Percentiles rank a stretch among this genome's conserved stretches.
These are phyloP conservation scores for Hyles lineata DNA, from an alignment of 2,888 invertebrate genomes.

Conservation along the genomic window DNA sequence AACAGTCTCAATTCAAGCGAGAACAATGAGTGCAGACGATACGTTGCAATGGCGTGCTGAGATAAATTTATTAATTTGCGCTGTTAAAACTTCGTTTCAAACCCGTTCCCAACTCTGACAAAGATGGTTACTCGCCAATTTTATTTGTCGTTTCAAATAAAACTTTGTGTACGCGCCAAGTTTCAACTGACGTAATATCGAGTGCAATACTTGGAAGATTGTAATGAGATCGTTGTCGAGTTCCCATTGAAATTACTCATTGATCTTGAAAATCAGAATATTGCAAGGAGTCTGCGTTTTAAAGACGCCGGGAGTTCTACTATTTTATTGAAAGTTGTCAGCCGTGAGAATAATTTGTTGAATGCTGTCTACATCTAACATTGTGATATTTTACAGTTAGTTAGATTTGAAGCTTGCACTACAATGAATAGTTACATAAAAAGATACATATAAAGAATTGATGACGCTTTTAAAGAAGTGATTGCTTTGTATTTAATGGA, in stretches of 20 bases:
- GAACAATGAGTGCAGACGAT: conserved; percentile 19
- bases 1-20: conserved; percentile 8
- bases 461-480: too few relatives aligned
- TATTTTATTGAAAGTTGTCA: conserved; percentile 17
- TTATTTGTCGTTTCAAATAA: conserved; percentile 23
- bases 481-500: too few relatives aligned
- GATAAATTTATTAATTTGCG: conserved; percentile 23
- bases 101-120: conserved; percentile 15
- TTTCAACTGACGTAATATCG: conserved; percentile 17
- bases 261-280: conserved; percentile 26
- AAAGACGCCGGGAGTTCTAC: not conserved
- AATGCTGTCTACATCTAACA: not conserved
- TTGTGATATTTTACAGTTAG: not conserved
- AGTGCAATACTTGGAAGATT: conserved; percentile 24
- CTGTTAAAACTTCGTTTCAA: conserved; percentile 18
- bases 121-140: conserved; percentile 25
- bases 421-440: too few relatives aligned
- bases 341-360: conserved; percentile 10
- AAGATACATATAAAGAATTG: too few relatives aligned
- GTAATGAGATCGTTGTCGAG: conserved; percentile 25
- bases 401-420: not conserved
- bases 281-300: conserved; percentile 19
- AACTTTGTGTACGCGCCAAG: conserved; percentile 21
- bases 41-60: conserved; percentile 8
- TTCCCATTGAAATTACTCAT: conserved; percentile 13